phyloP scores from a whole-genome alignment of 2,797 vertebrate species.

The Sebastes cheni region DNA sequence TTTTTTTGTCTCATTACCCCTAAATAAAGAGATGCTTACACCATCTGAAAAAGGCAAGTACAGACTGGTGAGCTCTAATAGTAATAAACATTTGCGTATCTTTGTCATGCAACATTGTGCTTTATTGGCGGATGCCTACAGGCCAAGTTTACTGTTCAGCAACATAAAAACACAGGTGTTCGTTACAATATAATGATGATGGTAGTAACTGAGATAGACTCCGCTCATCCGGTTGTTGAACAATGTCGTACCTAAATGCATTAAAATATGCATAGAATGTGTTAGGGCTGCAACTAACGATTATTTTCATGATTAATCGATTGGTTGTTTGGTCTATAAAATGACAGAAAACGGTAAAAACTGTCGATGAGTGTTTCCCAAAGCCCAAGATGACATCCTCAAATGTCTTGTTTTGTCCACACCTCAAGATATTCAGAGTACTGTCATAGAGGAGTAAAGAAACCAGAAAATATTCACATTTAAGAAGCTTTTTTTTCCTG shows the following conservation, averaged over 20 bases:
- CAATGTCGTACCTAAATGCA: background rate
- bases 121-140: background rate
- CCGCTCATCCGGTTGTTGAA: too few relatives aligned
- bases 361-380: too few relatives aligned
- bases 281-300: too few relatives aligned
- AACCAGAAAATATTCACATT: too few relatives aligned
- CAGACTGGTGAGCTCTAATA: background rate
- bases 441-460: too few relatives aligned
- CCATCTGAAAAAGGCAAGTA: background rate
- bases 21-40: background rate
- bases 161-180: background rate
- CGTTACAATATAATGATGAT: background rate
- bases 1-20: slow-evolving; percentile 27
- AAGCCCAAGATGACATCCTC: too few relatives aligned
- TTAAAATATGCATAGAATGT: background rate
- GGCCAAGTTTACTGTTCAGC: background rate
- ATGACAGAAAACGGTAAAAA: too few relatives aligned
- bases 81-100: background rate
- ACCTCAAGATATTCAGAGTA: too few relatives aligned
- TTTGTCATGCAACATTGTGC: background rate
- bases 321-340: too few relatives aligned
- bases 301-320: too few relatives aligned
- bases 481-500: too few relatives aligned
- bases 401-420: too few relatives aligned
- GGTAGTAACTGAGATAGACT: background rate